Evolutionary conservation across 2,888 invertebrate species (phyloP).

Genomic region (Carpatolechia fugitivella): DNA sequence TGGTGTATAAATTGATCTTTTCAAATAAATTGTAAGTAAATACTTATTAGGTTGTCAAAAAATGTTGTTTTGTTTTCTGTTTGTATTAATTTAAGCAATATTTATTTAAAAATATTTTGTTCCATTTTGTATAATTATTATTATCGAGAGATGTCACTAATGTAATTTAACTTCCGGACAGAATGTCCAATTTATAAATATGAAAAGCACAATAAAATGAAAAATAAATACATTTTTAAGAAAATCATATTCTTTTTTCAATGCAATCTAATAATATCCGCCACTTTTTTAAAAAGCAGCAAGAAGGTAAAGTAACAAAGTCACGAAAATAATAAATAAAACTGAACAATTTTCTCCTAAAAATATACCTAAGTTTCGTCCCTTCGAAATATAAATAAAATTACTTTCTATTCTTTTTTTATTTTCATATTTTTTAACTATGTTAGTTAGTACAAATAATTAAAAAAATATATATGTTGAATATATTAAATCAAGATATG

Average conservation of each 20-base stretch:
- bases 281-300: no score
- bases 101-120: conserved; percentile 59
- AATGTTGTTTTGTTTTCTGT: conserved; percentile 41
- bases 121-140: conserved; percentile 46
- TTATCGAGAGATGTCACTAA: conserved; percentile 54
- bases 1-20: background rate
- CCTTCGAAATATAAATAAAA: no score
- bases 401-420: no score
- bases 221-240: conserved; percentile 76
- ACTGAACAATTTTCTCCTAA: no score
- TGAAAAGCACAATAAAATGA: conserved; percentile 77
- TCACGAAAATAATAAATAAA: no score
- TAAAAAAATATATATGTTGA: no score
- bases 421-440: no score
- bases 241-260: conserved; percentile 35
- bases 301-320: no score
- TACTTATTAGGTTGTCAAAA: conserved; percentile 21
- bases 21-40: conserved; percentile 7
- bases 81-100: conserved; percentile 48
- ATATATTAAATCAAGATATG: no score
- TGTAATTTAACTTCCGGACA: conserved; percentile 58
- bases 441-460: no score
- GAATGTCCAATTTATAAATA: conserved; percentile 63
- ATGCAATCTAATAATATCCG: background rate
- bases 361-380: no score